Evolutionary conservation across 2,797 vertebrate genomes (phyloP).

Genomic region (Lepilemur septentrionalis): DNA sequence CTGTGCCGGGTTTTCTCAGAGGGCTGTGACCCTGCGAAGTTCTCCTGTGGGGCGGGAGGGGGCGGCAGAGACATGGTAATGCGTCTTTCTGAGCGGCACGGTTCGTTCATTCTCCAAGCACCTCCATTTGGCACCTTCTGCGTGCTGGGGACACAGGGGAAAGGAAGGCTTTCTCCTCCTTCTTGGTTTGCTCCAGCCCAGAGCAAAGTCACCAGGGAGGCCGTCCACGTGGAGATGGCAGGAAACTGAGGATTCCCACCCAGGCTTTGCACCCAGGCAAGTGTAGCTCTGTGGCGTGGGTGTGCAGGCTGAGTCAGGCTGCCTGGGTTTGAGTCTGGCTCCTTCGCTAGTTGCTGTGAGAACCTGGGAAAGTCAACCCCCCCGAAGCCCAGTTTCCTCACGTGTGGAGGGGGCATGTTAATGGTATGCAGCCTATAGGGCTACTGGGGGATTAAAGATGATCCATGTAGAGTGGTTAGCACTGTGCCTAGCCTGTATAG

Average conservation of each 20-base stretch:
- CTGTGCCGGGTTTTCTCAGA: not conserved
- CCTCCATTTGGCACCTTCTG: not conserved
- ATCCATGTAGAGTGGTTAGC: too few relatives aligned
- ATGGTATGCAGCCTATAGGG: not conserved
- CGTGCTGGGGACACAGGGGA: not conserved
- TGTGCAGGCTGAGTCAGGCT: not conserved
- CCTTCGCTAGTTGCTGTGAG: not conserved
- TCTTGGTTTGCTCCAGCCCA: not conserved
- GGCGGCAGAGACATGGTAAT: conserved; percentile 39
- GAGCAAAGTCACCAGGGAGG: not conserved
- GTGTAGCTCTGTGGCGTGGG: not conserved
- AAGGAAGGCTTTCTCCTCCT: not conserved
- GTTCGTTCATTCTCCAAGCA: not conserved
- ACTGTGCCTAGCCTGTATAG: not conserved
- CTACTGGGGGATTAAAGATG: not conserved
- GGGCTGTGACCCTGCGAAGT: not conserved
- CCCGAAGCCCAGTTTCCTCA: not conserved
- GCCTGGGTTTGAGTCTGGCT: not conserved
- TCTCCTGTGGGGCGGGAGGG: conserved; percentile 37
- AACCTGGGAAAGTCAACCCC: not conserved
- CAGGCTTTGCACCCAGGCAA: not conserved
- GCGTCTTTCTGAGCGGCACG: not conserved
- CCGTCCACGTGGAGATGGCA: not conserved
- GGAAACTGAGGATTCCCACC: not conserved
- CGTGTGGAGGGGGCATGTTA: not conserved